Conservation (phyloP, 2,888 invertebrate genomes). For the Stramonita haemastoma region DNA sequence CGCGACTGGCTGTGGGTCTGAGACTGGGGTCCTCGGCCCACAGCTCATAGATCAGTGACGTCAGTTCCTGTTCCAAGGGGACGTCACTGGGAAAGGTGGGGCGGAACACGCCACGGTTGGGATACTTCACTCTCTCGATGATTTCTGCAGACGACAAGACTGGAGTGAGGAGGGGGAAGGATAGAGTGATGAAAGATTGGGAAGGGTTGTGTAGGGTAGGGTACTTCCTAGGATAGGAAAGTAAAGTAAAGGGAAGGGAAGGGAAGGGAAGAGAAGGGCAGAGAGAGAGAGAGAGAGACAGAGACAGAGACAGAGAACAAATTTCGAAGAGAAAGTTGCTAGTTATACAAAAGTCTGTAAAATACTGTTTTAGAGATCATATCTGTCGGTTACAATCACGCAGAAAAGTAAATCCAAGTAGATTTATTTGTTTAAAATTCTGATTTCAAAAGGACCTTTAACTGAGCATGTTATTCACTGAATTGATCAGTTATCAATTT, state of each 20-base stretch:
- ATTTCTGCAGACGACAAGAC: constrained; percentile 53
- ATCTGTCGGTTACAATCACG: too few species aligned
- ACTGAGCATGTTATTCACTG: too few species aligned
- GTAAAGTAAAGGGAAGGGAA: neutral
- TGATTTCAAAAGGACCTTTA: too few species aligned
- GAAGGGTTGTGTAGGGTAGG: neutral
- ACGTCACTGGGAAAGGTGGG: constrained; percentile 61
- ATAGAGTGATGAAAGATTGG: neutral
- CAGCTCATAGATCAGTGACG: constrained; percentile 62
- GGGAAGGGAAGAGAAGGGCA: neutral
- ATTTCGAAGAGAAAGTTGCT: neutral
- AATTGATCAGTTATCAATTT: too few species aligned
- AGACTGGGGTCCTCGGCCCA: constrained; percentile 66
- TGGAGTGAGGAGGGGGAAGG: neutral
- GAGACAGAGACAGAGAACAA: neutral
- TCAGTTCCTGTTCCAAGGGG: constrained; percentile 59
- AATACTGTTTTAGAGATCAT: too few species aligned
- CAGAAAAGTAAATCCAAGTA: too few species aligned
- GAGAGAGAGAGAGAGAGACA: neutral
- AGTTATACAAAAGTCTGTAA: too few species aligned
- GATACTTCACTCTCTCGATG: constrained; percentile 55
- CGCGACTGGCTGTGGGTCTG: constrained; percentile 61
- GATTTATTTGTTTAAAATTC: too few species aligned
- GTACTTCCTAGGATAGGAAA: neutral
- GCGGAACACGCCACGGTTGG: constrained; percentile 54